Evolutionary conservation across 2,797 vertebrate genomes (phyloP), one percentile per base, ranked within the genome.

Genomic region (Sebastes taczanowskii): DNA sequence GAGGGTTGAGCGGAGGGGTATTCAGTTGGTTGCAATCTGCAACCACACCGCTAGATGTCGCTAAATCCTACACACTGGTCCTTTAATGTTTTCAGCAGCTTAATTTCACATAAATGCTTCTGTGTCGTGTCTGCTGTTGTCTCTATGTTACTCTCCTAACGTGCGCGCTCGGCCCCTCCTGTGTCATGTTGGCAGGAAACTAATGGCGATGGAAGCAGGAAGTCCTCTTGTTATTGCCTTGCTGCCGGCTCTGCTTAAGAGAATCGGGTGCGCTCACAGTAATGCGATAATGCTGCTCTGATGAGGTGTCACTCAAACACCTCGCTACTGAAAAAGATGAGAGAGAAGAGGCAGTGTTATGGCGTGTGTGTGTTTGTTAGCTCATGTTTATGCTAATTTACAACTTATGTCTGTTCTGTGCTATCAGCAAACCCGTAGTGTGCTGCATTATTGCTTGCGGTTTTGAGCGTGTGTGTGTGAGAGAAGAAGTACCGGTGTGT

Each of bases 251-350:
- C 73, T 74, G 78, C 84, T 87, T 76, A 77, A 90, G 82, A 78
- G 67, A 77, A 86, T 82, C 32, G 71, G 49, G 49, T 42, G 71
- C 59, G 5, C 74, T 80, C 22, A 18, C 65, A 73, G 63, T 83
- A 77, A 77, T 68, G 53, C 27, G n/a, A 87, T 89, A 89, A 88
- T 73, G n/a, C 77, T 6, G 55, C 84, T 74, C 59, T 89, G 89
- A 92, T 89, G 81, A 87, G 82, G 77, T 83, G 84, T 77, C 87
- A 81, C 46, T 89, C 86, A 89, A 69, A 80, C 27, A 8, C 23
- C 72, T 69, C 14, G 6, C 77, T n/a, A 61, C 77, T 62, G 65
- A 52, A 62, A 66, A 9, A 16, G 59, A 78, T 58, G 77, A 86
- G 55, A 13, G 55, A 2, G 29, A 81, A 22, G 71, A 65, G 34